Conservation (phyloP, 2,888 invertebrate species). For the Euproctis similis region DNA sequence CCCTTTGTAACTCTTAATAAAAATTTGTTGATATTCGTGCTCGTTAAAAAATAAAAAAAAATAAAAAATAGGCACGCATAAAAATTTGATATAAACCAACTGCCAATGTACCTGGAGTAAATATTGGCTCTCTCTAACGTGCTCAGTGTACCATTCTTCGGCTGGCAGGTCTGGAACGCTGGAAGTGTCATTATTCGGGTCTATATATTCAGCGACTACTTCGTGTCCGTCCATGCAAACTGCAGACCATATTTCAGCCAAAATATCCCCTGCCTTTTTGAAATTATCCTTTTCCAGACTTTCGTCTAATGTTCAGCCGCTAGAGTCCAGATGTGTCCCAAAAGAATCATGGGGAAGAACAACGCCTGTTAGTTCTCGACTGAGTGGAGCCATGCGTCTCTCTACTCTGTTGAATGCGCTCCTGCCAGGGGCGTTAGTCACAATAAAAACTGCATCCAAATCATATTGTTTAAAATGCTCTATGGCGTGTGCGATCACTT, state of each 20-base stretch:
- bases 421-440: constrained; percentile 13
- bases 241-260: constrained; percentile 10
- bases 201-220: constrained; percentile 15
- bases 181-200: constrained; percentile 13
- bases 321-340: constrained; percentile 11
- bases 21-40: too few species aligned
- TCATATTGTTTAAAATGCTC: too few species aligned
- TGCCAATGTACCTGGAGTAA: constrained; percentile 16
- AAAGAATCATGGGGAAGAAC: constrained; percentile 12
- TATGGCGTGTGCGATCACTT: constrained; percentile 2
- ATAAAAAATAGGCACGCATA: too few species aligned
- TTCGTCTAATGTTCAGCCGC: too few species aligned
- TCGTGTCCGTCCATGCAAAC: constrained; percentile 8
- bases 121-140: constrained; percentile 24
- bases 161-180: constrained; percentile 8
- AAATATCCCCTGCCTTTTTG: constrained; percentile 8
- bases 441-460: constrained; percentile 6
- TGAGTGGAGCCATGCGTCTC: constrained; percentile 14
- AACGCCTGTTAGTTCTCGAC: constrained; percentile 13
- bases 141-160: constrained; percentile 17
- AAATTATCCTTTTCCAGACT: too few species aligned
- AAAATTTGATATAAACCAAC: too few species aligned
- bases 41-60: too few species aligned
- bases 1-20: too few species aligned
- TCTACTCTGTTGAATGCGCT: constrained; percentile 18